Percentiles rank a stretch among this genome's conserved stretches.
These are phyloP conservation scores for Dynastes tityus DNA, from an alignment of 2,888 invertebrate genomes.

Conservation along the genomic window DNA sequence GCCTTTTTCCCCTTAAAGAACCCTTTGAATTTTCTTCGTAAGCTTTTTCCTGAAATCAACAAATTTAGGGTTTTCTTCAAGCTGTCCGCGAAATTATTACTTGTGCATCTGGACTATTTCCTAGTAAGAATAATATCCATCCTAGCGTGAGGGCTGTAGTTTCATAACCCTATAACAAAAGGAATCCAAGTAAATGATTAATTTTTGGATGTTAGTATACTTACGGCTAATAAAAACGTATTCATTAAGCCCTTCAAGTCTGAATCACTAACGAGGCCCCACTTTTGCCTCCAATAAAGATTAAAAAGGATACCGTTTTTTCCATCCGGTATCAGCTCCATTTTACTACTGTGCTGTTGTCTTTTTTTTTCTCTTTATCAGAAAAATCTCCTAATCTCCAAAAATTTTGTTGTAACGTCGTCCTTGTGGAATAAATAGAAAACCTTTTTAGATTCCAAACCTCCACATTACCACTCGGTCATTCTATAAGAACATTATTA, in stretches of 20 bases:
- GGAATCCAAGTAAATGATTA: background rate
- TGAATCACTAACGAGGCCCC: background rate
- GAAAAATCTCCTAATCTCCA: conserved; percentile 9
- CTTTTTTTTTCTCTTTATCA: conserved; percentile 2
- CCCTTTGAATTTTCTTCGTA: conserved; percentile 62
- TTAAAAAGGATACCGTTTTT: conserved; percentile 42
- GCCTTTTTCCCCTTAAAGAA: conserved; percentile 60
- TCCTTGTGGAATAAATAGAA: conserved; percentile 28
- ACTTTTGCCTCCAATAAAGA: conserved; percentile 23
- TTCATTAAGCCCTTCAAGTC: conserved; percentile 28
- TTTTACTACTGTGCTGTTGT: background rate
- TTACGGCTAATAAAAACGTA: conserved; percentile 32
- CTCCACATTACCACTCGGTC: conserved; percentile 37
- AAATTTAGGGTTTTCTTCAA: background rate
- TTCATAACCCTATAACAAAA: conserved; percentile 27
- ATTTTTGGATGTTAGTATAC: background rate
- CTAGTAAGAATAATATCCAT: conserved; percentile 61
- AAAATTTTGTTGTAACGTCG: background rate
- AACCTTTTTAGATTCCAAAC: conserved; percentile 25
- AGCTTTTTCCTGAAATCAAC: conserved; percentile 61
- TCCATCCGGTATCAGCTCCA: background rate
- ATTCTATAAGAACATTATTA: conserved; percentile 1
- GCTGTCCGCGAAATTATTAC: background rate
- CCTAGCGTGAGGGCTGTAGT: conserved; percentile 36
- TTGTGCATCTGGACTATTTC: conserved; percentile 40